Base-by-base conservation (phyloP, 2,888 invertebrate species). In the Stenichneumon culpator region DNA sequence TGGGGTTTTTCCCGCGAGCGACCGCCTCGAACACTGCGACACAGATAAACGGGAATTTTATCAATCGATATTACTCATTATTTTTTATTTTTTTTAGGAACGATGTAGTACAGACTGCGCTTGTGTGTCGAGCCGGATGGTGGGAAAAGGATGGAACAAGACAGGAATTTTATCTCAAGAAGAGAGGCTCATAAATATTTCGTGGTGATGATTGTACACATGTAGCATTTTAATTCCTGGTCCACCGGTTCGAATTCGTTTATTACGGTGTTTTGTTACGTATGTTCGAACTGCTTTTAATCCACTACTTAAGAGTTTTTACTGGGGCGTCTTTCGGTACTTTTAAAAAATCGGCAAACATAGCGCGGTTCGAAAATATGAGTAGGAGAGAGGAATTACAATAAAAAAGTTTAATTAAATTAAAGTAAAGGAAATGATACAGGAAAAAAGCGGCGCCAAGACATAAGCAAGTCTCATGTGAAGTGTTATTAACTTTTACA, bases 131-230 rank as follows among this genome's bases (percentile, higher is more conserved):
- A 22, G 57, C 57, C 11, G 25, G 16, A 5, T 54, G n/a, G 14
- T 14, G 72, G 54, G 54, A 57, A 36, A 72, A 36, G 54, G 39
- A 72, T 54, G 54, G 72, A 72, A 72, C 57, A 32, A 22, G 39
- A 57, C 54, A 22, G 54, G 39, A 39, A 22, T 36, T 19, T 54
- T 54, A 4, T 19, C 7, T 11, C 54, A 36, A 39, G 36, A 54
- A 39, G 36, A 54, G 52, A 52, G 25, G 36, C 54, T 72, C 39
- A 65, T 39, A 39, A 65, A 65, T 65, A 54, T 57, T 57, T 14
- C 4, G 9, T 54, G 19, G 22, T n/a, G 52, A 72, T 22, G 54
- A 54, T 22, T 57, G 19, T 25, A 57, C 25, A 57, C 25, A 57
- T 57, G 22, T 57, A 9, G 57, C 57, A 25, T 57, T 25, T 25